phyloP scores from a whole-genome alignment of 2,888 invertebrate species.

The Epsilonema sp. region DNA sequence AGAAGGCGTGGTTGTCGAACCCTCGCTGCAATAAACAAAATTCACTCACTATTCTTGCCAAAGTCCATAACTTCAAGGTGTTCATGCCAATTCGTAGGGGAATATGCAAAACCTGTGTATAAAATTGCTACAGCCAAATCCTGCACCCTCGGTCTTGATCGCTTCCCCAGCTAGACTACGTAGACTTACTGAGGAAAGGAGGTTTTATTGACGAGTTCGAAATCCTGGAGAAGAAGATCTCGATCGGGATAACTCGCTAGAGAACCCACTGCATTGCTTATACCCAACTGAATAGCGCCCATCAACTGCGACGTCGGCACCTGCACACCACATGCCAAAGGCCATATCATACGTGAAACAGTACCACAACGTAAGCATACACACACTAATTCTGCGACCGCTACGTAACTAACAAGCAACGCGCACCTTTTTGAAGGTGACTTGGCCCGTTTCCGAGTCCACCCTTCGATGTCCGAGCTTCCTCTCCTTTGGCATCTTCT shows the following conservation, averaged over 20 bases:
- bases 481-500: slow-evolving; percentile 29
- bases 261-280: slow-evolving; percentile 64
- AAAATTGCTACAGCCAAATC: no score
- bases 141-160: no score
- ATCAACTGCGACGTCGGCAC: slow-evolving; percentile 40
- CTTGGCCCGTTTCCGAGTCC: slow-evolving; percentile 75
- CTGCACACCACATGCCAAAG: not conserved
- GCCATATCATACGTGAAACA: not conserved
- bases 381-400: not conserved
- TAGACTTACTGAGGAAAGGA: slow-evolving; percentile 62
- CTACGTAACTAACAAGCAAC: slow-evolving; percentile 1
- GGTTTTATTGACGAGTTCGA: slow-evolving; percentile 95
- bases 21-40: no score
- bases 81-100: no score
- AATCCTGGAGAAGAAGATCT: slow-evolving; percentile 95
- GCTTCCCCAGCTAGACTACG: no score
- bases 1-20: slow-evolving; percentile 69
- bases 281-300: slow-evolving; percentile 92
- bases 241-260: slow-evolving; percentile 90
- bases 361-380: no score
- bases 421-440: slow-evolving; percentile 77
- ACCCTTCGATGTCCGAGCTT: slow-evolving; percentile 95
- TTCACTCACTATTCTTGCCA: no score
- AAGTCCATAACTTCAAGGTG: no score
- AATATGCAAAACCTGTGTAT: no score